Base-by-base conservation (phyloP, 2,113 vertebrate species). In the Peromyscus californicus region DNA sequence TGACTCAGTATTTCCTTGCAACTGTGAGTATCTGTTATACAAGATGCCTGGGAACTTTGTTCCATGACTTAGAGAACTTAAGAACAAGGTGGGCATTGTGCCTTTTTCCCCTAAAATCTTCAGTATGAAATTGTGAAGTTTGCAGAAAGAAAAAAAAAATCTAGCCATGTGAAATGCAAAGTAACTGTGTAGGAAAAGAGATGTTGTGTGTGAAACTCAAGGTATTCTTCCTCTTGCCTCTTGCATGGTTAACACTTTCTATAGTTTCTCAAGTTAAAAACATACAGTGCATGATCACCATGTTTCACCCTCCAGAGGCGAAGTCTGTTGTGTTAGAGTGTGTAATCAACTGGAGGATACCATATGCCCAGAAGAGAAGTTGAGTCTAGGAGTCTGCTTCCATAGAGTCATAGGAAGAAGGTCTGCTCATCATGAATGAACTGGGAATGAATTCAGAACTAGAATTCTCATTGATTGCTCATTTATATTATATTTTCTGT, bases 221-320 rank as follows among this genome's bases (percentile, higher is more conserved):
- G 76, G 17, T 63, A 48, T 2, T 61, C 42, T 42, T 84, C 29
- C 70, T 69, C 75, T 61, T 42, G 33, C 82, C n/a, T 69, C 93
- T 92, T 63, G 33, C 26, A 36, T 86, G 42, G 22, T 51, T 80
- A 93, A 79, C 59, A 76, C 48, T 26, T 15, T 78, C 22, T 63
- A 3, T 72, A 59, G 70, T 80, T 95, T 89, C 87, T 96, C 42
- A 39, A 51, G 39, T 85, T 89, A 26, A 61, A 96, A 85, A 51
- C 33, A 51, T 79, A n/a, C 48, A 84, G 39, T 16, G 16, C 45
- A 36, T 33, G 36, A 54, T 69, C 10, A 24, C 8, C 11, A 13
- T 42, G 59, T 74, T 89, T 69, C 13, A 26, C 63, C 29, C 48
- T 85, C 13, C 42, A 5, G 13, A 26, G 48, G 13, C 22, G 48